Evolutionary conservation across 2,888 invertebrate genomes (phyloP), one percentile per base, ranked within the genome.

Genomic region (Selenia dentaria): DNA sequence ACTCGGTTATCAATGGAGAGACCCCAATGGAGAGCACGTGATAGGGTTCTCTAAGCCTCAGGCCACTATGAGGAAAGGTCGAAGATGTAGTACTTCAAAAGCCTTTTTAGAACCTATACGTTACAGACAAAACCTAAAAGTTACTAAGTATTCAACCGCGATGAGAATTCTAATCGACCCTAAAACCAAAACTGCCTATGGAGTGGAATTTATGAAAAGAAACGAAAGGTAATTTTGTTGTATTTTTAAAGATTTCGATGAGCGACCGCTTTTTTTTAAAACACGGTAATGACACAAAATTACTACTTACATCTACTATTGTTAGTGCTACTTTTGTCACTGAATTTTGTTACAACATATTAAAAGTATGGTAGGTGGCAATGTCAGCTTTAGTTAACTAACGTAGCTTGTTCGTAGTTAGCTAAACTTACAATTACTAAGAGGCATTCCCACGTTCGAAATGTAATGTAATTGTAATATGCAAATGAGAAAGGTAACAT

Each of bases 21-120:
- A 96, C 74, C 94, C 95, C 0, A 96, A 95, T 73, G 94, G 93
- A 2, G 92, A 92, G 58, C 69, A 89, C 2, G 64, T 92, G 1
- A 76, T 93, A 22, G 95, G 96, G 0, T 95, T 96, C 66, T 93
- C 94, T 0, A 92, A 92, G 38, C 93, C 93, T 0, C 95, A 95
- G 71, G 95, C 94, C 0, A 95, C 94, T 13, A 91, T 95, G 73
- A 84, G 93, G 35, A 89, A 92, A 39, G 97, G 97, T 0, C 91
- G 94, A 37, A 89, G 97, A 48, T 96, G 96, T 59, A 96, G 96
- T 69, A 93, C 95, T 0, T 92, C 94, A 1, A 96, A 96, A 75
- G 96, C 96, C 0, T 97, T 95, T 73, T 83, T 96, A 9, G 92
- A 92, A 55, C 95, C 96, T 0, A 91, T 94, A 1, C 82, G 92